Conservation (phyloP, 2,113 vertebrate species). For the Oxyruncus cristatus region DNA sequence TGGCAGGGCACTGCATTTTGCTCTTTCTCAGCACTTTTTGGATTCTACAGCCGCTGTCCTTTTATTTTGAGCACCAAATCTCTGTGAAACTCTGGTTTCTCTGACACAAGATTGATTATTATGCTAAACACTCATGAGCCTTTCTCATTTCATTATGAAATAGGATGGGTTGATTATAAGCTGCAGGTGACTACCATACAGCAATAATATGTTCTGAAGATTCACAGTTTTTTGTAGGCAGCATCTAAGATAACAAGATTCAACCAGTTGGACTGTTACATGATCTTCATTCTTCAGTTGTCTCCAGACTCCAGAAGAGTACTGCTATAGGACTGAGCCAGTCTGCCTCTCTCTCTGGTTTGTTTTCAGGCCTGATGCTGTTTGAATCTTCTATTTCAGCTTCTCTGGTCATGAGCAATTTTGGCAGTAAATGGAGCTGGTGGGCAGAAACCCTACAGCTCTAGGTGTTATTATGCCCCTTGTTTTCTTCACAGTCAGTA, state of each 20-base stretch:
- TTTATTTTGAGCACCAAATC: background rate
- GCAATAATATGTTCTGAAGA: background rate
- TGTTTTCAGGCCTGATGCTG: background rate
- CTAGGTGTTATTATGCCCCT: background rate
- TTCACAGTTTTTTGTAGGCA: background rate
- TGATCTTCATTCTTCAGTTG: background rate
- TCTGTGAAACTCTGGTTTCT: background rate
- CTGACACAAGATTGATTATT: background rate
- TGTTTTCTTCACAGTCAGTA: background rate
- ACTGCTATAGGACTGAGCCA: background rate
- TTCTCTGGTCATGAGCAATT: background rate
- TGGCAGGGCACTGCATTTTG: background rate
- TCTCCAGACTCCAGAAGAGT: background rate
- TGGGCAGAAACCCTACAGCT: background rate
- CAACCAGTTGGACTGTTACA: background rate
- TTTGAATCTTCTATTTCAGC: background rate
- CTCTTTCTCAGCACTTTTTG: background rate
- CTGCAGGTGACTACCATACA: background rate
- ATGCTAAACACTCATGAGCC: background rate
- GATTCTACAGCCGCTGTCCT: background rate
- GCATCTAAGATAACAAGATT: background rate
- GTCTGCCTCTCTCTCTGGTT: background rate
- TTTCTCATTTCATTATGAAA: background rate
- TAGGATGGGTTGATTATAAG: background rate
- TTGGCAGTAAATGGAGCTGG: background rate